phyloP scores from a whole-genome alignment of 35 echinoderm and acorn worm genomes.

The Ophiothrix spiculata region DNA sequence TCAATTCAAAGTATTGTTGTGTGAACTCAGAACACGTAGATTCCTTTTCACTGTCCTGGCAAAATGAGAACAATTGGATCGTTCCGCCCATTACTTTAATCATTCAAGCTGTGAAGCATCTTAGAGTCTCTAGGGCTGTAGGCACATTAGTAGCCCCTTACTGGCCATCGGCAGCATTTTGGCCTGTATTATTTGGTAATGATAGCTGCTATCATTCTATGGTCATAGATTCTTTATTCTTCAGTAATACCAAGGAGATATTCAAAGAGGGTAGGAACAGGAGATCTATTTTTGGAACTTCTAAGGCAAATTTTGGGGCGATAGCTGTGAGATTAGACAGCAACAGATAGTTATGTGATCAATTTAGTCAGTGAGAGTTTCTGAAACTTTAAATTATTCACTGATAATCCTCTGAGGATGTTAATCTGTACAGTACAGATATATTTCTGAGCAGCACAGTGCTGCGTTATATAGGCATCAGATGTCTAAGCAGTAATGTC shows the following conservation, averaged over 20 bases:
- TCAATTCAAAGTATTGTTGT: conserved; percentile 37
- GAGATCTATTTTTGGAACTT: conserved; percentile 16
- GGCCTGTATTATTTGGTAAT: conserved; percentile 15
- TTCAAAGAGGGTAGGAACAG: background rate
- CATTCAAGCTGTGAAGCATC: conserved; percentile 1
- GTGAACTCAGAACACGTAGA: background rate
- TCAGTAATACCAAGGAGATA: background rate
- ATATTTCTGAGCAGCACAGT: background rate
- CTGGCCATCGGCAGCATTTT: conserved; percentile 35
- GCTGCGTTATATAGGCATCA: background rate
- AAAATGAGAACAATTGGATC: conserved; percentile 19
- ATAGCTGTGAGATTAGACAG: conserved; percentile 1
- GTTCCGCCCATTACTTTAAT: conserved; percentile 32
- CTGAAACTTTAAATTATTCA: background rate
- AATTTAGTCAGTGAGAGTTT: background rate
- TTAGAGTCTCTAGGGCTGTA: background rate
- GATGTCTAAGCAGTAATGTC: background rate
- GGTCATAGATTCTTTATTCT: background rate
- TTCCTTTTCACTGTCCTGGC: conserved; percentile 36
- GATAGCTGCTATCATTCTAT: background rate
- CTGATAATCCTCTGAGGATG: background rate
- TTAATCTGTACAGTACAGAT: background rate
- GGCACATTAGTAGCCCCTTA: conserved; percentile 9
- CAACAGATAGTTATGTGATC: background rate
- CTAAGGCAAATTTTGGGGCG: background rate